Percentiles rank a stretch among this genome's conserved stretches.
Conservation (phyloP, 2,888 invertebrate genomes). For the Thymelicus lineola region DNA sequence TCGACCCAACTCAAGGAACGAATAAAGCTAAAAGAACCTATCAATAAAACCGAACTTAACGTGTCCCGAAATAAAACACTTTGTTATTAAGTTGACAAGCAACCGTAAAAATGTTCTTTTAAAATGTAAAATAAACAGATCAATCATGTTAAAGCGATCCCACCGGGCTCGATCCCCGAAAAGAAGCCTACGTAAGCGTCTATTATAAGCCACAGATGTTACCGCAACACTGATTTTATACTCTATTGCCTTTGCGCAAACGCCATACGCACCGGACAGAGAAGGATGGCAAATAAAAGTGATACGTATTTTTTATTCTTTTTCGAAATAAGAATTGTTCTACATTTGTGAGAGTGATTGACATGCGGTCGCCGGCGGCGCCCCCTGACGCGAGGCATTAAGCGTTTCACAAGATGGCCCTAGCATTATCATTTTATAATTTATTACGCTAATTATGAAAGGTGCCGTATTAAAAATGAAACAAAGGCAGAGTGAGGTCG, state of each 20-base stretch:
- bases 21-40: constrained; percentile 81
- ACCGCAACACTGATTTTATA: constrained; percentile 75
- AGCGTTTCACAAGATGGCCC: constrained; percentile 81
- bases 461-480: constrained; percentile 80
- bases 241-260: constrained; percentile 62
- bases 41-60: constrained; percentile 83
- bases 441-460: constrained; percentile 84
- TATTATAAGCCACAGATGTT: constrained; percentile 84
- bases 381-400: constrained; percentile 77
- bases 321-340: constrained; percentile 84
- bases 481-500: constrained; percentile 77
- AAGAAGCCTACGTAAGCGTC: constrained; percentile 84
- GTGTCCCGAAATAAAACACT: constrained; percentile 82
- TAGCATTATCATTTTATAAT: constrained; percentile 84
- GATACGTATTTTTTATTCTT: constrained; percentile 77
- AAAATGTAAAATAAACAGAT: constrained; percentile 86
- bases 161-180: constrained; percentile 83
- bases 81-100: constrained; percentile 85
- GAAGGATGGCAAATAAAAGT: constrained; percentile 73
- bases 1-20: constrained; percentile 64
- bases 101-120: constrained; percentile 85
- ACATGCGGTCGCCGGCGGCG: constrained; percentile 79
- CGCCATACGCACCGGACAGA: constrained; percentile 51
- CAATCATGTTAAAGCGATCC: constrained; percentile 85
- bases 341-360: constrained; percentile 83